phyloP scores from a whole-genome alignment of 2,888 invertebrate genomes.

The Koerneria pararmatus region DNA sequence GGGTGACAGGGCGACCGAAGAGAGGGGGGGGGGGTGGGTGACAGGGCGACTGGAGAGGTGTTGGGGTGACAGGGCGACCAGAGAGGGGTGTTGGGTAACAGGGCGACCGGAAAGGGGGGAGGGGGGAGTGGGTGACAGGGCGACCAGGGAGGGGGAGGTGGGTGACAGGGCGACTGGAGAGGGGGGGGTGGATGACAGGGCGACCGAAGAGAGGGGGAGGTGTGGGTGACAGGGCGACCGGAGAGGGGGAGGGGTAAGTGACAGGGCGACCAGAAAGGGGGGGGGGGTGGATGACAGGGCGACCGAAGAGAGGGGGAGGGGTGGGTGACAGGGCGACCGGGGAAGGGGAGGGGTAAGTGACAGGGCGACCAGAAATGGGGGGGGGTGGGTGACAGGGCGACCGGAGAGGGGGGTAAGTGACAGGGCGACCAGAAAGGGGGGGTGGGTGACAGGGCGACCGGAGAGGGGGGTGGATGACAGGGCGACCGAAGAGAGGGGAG shows the following conservation, averaged over 20 bases:
- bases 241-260: slow-evolving; percentile 3
- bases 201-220: neutral
- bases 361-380: neutral
- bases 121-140: neutral
- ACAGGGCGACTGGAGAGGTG: neutral
- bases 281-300: neutral
- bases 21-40: neutral
- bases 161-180: neutral
- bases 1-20: neutral
- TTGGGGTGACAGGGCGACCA: neutral
- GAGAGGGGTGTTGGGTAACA: neutral
- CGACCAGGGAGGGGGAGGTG: neutral
- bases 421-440: neutral
- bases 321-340: neutral
- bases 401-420: neutral
- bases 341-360: neutral
- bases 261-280: neutral
- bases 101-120: slow-evolving; percentile 1
- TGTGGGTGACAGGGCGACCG: neutral
- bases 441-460: neutral
- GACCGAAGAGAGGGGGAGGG: neutral
- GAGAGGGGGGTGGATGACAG: neutral
- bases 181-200: neutral
- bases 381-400: neutral
- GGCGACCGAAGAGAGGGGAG: neutral